Evolutionary conservation across 1,140 invertebrate genomes (phyloP).

Genomic region (Microplitis mediator): DNA sequence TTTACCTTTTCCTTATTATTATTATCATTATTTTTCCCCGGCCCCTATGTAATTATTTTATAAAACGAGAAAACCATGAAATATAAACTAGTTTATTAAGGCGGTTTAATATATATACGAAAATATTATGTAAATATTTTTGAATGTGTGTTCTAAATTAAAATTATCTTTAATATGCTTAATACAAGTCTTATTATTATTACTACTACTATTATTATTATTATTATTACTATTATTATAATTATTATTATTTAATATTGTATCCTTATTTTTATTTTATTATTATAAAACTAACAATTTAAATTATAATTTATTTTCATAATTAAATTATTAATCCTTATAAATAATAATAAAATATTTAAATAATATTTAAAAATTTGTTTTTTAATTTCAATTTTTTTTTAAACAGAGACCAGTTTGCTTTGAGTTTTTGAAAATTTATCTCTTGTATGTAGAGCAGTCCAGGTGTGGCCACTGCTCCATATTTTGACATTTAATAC

Average conservation of each 20-base stretch:
- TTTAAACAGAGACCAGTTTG: too few species aligned
- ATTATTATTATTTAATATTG: slow-evolving; percentile 22
- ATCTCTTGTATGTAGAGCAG: too few species aligned
- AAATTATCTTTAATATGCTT: slow-evolving; percentile 54
- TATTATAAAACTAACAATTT: too few species aligned
- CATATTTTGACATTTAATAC: too few species aligned
- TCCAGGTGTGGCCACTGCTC: too few species aligned
- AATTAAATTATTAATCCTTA: too few species aligned
- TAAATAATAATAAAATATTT: too few species aligned
- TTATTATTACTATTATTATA: neutral
- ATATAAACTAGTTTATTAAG: slow-evolving; percentile 55
- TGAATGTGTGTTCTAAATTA: slow-evolving; percentile 60
- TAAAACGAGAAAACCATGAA: slow-evolving; percentile 39
- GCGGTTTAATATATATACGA: slow-evolving; percentile 53
- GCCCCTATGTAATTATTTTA: slow-evolving; percentile 53
- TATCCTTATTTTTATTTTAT: neutral
- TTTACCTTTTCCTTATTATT: neutral
- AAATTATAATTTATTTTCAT: too few species aligned
- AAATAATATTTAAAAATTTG: too few species aligned
- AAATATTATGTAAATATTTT: slow-evolving; percentile 53
- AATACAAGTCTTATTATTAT: slow-evolving; percentile 21
- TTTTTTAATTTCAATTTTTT: too few species aligned
- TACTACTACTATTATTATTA: neutral
- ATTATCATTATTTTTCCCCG: neutral
- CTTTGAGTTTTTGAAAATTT: too few species aligned